Evolutionary conservation across 2,113 vertebrate genomes (phyloP), one percentile per base, ranked within the genome.

Genomic region (Stegostoma tigrinum): DNA sequence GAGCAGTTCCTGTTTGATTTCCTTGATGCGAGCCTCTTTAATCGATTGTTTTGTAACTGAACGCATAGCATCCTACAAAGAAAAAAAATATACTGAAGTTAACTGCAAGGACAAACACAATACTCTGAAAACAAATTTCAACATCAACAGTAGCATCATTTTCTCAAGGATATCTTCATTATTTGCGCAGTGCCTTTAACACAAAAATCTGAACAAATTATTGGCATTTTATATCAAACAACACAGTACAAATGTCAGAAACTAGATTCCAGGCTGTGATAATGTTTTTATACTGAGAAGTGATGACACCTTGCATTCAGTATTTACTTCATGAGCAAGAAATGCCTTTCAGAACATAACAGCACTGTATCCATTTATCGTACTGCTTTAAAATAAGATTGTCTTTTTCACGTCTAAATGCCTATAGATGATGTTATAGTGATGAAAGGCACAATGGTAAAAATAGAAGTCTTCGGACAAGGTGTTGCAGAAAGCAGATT

Each of bases 1-100:
- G 15, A 99, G 98, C 95, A 99, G 97, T 96, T 99, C 99, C n/a
- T 98, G 98, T 96, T 98, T 99, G 97, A 99, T 98, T 97, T 99
- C 99, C 61, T 98, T 98, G 96, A 99, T 96, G 70, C 98, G 96
- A 0, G 99, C 99, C 96, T 99, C 99, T 55, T 97, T 98, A 91
- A 99, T 98, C 0, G 98, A 98, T 96, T 99, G 99, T 96, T 99
- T 99, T 0, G 99, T 99, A 96, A 99, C 98, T 0, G 99, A 98
- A 34, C 98, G 98, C 99, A 99, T 99, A 48, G 98, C 99, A 0
- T 99, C 99, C 99, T 99, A 93, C 1, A 27, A 1, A 5, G 2
- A 85, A 52, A 27, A 34, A 30, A 68, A 94, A 21, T 96, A 66
- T 38, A 68, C 52, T 17, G 61, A 0, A 14, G 0, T 5, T 91